phyloP scores from a whole-genome alignment of 2,797 vertebrate genomes.

The Lycodopsis pacificus region DNA sequence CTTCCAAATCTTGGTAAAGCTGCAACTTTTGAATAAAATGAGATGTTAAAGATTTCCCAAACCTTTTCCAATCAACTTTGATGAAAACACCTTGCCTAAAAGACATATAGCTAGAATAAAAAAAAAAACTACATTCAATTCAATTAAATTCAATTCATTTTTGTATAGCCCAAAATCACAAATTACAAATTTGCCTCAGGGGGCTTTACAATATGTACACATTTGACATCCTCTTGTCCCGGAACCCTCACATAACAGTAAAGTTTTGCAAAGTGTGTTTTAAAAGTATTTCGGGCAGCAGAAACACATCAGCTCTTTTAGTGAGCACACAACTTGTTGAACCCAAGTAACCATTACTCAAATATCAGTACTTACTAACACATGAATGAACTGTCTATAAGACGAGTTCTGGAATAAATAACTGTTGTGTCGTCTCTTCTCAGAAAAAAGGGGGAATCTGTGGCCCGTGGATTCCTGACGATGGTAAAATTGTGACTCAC shows the following conservation, averaged over 20 bases:
- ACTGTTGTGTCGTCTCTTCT: conserved; percentile 8
- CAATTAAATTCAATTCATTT: too few relatives aligned
- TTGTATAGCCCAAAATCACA: too few relatives aligned
- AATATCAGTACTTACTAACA: neutral
- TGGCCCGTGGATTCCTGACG: conserved; percentile 86
- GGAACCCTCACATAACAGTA: too few relatives aligned
- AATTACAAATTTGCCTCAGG: too few relatives aligned
- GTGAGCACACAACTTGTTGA: neutral
- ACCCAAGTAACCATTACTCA: neutral
- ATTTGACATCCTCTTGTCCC: too few relatives aligned
- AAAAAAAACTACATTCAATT: neutral
- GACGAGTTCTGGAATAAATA: neutral
- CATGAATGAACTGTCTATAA: neutral
- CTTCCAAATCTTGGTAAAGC: neutral
- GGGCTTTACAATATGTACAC: too few relatives aligned
- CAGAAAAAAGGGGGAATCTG: conserved; percentile 85
- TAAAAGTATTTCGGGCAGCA: neutral
- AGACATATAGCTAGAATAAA: neutral
- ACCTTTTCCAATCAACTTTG: neutral
- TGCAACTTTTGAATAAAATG: neutral
- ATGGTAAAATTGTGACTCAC: conserved; percentile 87
- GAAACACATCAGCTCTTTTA: neutral
- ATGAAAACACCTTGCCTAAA: neutral
- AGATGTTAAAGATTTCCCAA: neutral
- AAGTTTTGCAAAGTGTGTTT: neutral